phyloP scores from a whole-genome alignment of 1,140 invertebrate species.

The Zaprionus taronus region DNA sequence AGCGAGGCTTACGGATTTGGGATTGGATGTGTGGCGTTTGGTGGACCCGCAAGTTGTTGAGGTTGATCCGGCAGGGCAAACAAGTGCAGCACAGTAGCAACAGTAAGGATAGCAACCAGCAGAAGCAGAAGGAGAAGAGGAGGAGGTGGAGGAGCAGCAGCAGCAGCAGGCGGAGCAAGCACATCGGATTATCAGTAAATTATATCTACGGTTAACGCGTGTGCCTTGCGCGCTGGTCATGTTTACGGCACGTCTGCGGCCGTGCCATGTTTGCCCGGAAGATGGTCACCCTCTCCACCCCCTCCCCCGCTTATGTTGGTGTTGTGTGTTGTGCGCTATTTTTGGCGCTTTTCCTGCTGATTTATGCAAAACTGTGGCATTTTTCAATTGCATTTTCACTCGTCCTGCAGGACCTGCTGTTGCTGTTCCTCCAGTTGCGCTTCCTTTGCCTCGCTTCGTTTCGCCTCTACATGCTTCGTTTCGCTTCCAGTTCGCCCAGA shows the following conservation, averaged over 20 bases:
- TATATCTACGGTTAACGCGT: conserved; percentile 67
- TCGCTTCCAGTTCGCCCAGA: too few species aligned
- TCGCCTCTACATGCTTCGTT: background rate
- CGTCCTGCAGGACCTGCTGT: conserved; percentile 55
- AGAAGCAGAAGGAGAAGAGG: too few species aligned
- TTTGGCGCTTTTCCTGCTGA: conserved; percentile 79
- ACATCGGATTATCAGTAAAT: conserved; percentile 68
- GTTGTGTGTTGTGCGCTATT: conserved; percentile 67
- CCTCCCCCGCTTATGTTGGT: background rate
- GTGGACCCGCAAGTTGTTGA: conserved; percentile 46
- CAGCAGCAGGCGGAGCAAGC: background rate
- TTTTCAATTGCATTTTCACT: conserved; percentile 77
- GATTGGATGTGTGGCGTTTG: conserved; percentile 23
- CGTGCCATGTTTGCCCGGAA: conserved; percentile 37
- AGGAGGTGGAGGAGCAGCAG: background rate
- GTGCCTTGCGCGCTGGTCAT: conserved; percentile 52
- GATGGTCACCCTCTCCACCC: conserved; percentile 3
- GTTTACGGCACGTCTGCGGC: conserved; percentile 68
- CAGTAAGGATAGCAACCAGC: background rate
- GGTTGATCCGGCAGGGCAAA: background rate
- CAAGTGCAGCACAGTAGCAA: background rate
- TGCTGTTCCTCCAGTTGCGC: conserved; percentile 14
- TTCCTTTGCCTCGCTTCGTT: conserved; percentile 26
- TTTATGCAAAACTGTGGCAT: conserved; percentile 80
- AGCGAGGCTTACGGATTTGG: background rate